Percentiles rank a stretch among this genome's conserved stretches.
Conservation (phyloP, 1,140 invertebrate genomes). For the Lucilia cuprina region DNA sequence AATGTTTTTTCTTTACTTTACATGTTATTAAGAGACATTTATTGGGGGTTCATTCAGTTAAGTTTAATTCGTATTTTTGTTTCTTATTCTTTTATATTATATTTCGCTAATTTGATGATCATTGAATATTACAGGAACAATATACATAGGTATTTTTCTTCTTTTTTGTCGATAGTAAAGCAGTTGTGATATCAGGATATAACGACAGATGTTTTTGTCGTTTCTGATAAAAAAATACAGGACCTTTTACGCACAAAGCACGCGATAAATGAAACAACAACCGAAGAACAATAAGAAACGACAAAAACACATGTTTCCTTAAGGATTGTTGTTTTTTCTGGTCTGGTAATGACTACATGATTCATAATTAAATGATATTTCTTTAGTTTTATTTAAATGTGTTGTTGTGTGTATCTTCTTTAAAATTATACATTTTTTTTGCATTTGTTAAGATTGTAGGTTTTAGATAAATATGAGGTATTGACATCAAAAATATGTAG, state of each 20-base stretch:
- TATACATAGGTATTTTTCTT: not conserved
- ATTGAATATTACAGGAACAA: not conserved
- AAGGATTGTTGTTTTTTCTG: not conserved
- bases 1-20: not conserved
- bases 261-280: slow-evolving; percentile 4
- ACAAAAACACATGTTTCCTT: not conserved
- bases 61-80: not conserved
- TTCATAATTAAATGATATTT: not conserved
- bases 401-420: too few species aligned
- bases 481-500: too few species aligned
- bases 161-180: not conserved
- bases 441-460: too few species aligned
- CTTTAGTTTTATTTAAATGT: not conserved
- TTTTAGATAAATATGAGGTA: too few species aligned
- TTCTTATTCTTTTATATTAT: not conserved
- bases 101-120: not conserved
- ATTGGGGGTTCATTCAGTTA: not conserved
- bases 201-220: not conserved
- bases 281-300: not conserved
- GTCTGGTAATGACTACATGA: not conserved
- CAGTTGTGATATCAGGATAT: slow-evolving; percentile 10
- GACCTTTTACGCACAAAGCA: slow-evolving; percentile 1
- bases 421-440: too few species aligned
- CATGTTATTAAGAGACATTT: not conserved
- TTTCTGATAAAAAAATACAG: not conserved